Evolutionary conservation across 2,113 vertebrate genomes (phyloP), one percentile per base, ranked within the genome.

Genomic region (Orycteropus afer): DNA sequence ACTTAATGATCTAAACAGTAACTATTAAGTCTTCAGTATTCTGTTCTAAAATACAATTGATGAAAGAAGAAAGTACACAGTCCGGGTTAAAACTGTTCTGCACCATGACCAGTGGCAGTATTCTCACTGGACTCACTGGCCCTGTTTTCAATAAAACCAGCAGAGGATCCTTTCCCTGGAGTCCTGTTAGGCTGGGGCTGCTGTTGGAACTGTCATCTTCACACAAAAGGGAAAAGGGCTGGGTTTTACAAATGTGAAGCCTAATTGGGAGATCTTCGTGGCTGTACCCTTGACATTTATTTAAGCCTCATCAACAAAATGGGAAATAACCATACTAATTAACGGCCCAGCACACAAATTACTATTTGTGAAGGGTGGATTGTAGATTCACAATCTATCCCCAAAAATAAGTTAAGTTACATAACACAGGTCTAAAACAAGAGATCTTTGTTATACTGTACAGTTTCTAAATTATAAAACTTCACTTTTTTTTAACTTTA

Each of bases 201-300:
- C 98, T 97, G 98, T 93, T 98, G 97, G 98, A 98, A 97, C 98
- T 98, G 98, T 98, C 98, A 98, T 98, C 97, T 95, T 89, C 97
- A 93, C 97, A 98, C 98, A 98, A 97, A 98, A 98, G 98, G 85
- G 96, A 95, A 96, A 97, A 97, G 98, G 98, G 97, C 13, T 97
- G 97, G 97, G 97, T 82, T 97, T 98, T 97, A 98, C 97, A 97
- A 98, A 98, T 73, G 97, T 86, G 97, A 94, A 97, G 98, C 98
- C 98, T 99, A 98, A 99, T 98, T 98, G 98, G 98, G 97, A 98
- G 98, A 98, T 97, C 98, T 97, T 97, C 98, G 87, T 97, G 97
- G 97, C 95, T 97, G 96, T 94, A 98, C 98, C 98, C 98, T 96
- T 98, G 98, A 98, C 98, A 98, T 98, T 98, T 98, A 98, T 98